phyloP scores from a whole-genome alignment of 2,888 invertebrate genomes.

The Heteromyza rotundicornis region DNA sequence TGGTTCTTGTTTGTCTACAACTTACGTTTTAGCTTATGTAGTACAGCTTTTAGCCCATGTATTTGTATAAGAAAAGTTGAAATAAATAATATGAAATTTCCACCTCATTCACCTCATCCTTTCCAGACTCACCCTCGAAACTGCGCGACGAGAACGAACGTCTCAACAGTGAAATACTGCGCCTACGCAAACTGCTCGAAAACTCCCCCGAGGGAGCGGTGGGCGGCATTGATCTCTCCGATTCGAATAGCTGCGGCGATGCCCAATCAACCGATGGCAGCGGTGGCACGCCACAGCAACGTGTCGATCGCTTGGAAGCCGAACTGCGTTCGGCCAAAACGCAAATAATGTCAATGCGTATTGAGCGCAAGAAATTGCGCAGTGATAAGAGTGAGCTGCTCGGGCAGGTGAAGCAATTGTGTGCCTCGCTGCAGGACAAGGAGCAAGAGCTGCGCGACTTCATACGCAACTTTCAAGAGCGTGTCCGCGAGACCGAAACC shows the following conservation, averaged over 20 bases:
- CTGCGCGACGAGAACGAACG: conserved; percentile 77
- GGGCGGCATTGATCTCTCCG: conserved; percentile 61
- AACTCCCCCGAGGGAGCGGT: conserved; percentile 69
- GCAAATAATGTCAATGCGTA: conserved; percentile 73
- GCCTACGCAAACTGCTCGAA: conserved; percentile 62
- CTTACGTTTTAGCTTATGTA: too few relatives aligned
- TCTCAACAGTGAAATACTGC: conserved; percentile 64
- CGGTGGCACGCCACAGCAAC: conserved; percentile 54
- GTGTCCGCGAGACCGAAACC: conserved; percentile 81
- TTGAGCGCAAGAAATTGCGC: conserved; percentile 88
- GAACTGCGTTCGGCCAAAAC: conserved; percentile 61
- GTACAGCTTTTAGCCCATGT: too few relatives aligned
- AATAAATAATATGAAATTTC: too few relatives aligned
- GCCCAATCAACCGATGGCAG: conserved; percentile 58
- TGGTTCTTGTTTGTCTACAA: background rate
- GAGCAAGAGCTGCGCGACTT: conserved; percentile 93
- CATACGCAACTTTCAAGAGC: conserved; percentile 91
- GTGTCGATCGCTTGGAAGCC: conserved; percentile 64
- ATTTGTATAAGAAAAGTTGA: too few relatives aligned
- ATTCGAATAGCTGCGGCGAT: conserved; percentile 62
- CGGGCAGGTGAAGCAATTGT: conserved; percentile 93
- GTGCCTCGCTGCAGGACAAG: conserved; percentile 91
- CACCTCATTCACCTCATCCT: too few relatives aligned
- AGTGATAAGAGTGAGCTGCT: conserved; percentile 92
- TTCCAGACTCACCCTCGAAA: conserved; percentile 52